Evolutionary conservation across 1,140 invertebrate genomes (phyloP).

Genomic region (Drosophila ogumai): DNA sequence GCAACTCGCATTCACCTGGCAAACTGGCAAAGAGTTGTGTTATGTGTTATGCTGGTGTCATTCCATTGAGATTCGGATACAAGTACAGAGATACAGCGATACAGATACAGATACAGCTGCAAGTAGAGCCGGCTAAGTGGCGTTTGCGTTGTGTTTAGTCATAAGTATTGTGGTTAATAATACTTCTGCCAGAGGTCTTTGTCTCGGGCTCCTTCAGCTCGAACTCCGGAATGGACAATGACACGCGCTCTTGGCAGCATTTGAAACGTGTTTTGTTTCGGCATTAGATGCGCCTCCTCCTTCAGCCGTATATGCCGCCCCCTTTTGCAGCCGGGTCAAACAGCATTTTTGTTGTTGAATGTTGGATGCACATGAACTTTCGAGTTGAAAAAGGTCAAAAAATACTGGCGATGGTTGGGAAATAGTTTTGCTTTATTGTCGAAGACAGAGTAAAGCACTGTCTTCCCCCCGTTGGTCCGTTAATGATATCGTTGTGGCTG

Average conservation of each 20-base stretch:
- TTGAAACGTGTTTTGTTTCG: conserved; percentile 59
- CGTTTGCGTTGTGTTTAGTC: conserved; percentile 70
- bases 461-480: conserved; percentile 28
- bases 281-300: conserved; percentile 32
- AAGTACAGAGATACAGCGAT: conserved; percentile 10
- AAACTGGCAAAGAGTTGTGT: conserved; percentile 44
- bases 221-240: conserved; percentile 56
- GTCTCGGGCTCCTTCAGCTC: conserved; percentile 59
- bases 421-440: conserved; percentile 69
- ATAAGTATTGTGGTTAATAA: conserved; percentile 44
- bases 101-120: conserved; percentile 25
- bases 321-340: conserved; percentile 31
- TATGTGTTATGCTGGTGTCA: conserved; percentile 47
- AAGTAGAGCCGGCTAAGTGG: conserved; percentile 56
- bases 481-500: conserved; percentile 25
- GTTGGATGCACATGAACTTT: conserved; percentile 69
- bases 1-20: conserved; percentile 66
- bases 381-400: conserved; percentile 68
- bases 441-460: conserved; percentile 14
- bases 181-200: conserved; percentile 62
- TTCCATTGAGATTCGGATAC: conserved; percentile 59
- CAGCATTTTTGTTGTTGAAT: conserved; percentile 55
- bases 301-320: conserved; percentile 1
- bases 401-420: conserved; percentile 46
- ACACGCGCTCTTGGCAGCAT: conserved; percentile 59